These are phyloP conservation scores for Malurus cyaneus DNA, from an alignment of 2,113 vertebrate genomes.

Conservation along the genomic window DNA sequence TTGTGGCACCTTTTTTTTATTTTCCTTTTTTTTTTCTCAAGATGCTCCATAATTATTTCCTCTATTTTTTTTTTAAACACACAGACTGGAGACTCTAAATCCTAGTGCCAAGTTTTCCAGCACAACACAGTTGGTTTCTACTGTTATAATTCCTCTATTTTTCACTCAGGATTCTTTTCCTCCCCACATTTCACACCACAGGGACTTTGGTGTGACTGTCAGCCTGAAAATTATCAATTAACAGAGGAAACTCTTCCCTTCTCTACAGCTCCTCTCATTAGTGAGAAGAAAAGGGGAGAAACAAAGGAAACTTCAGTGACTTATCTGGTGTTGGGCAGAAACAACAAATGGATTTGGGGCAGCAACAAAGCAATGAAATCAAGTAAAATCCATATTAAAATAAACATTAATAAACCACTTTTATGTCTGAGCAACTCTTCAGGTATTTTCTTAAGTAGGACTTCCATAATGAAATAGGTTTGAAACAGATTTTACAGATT, in stretches of 20 bases:
- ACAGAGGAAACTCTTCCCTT: not conserved
- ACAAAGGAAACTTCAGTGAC: not conserved
- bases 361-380: not conserved
- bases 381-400: not conserved
- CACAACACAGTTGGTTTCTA: not conserved
- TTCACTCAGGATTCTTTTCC: not conserved
- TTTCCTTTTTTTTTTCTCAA: not conserved
- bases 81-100: not conserved
- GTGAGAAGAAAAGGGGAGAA: not conserved
- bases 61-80: not conserved
- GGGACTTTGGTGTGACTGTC: not conserved
- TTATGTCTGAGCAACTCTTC: not conserved
- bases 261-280: not conserved
- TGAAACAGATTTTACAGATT: not conserved
- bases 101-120: not conserved
- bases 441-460: not conserved
- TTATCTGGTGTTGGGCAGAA: not conserved
- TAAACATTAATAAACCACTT: not conserved
- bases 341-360: too few relatives aligned
- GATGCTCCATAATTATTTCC: not conserved
- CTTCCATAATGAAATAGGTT: not conserved
- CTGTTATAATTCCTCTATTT: not conserved
- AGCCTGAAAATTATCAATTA: constrained; percentile 45
- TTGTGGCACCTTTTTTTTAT: not conserved
- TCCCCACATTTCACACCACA: not conserved